Conservation (phyloP, 2,888 invertebrate genomes). For the Athetis lepigone region DNA sequence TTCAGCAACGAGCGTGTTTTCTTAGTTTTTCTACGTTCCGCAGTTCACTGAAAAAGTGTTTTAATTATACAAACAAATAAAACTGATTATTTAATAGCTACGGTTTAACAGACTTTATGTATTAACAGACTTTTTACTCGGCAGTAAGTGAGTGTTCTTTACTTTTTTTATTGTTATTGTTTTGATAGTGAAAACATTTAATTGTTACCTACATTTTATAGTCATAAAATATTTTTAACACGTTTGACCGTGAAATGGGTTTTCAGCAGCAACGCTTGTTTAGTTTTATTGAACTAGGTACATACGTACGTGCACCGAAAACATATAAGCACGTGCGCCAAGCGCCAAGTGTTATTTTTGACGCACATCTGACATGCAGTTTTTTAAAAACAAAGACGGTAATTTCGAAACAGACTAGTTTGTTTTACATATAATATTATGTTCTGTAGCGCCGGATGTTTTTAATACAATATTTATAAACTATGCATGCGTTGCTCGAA, state of each 20-base stretch:
- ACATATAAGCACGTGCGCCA: conserved; percentile 64
- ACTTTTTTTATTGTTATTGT: conserved; percentile 37
- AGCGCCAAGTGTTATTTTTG: conserved; percentile 78
- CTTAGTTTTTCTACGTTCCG: conserved; percentile 35
- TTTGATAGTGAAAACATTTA: conserved; percentile 27
- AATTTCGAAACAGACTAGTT: conserved; percentile 8
- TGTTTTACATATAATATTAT: conserved; percentile 3
- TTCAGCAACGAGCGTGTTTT: conserved; percentile 31
- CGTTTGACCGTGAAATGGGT: conserved; percentile 14
- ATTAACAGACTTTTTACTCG: conserved; percentile 21
- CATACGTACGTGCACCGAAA: conserved; percentile 17
- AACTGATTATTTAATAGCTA: conserved; percentile 16
- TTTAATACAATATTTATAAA: conserved; percentile 5
- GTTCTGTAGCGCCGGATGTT: conserved; percentile 10
- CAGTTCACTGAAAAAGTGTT: conserved; percentile 48
- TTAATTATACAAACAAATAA: conserved; percentile 21
- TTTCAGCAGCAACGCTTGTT: conserved; percentile 22
- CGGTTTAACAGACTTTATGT: too few relatives aligned
- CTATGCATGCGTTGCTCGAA: conserved; percentile 3
- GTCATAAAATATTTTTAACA: conserved; percentile 14
- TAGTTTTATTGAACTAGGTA: conserved; percentile 32
- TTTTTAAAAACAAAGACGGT: conserved; percentile 66
- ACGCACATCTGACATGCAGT: conserved; percentile 77
- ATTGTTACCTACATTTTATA: not conserved
- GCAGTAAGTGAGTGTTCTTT: conserved; percentile 49